Evolutionary conservation across 2,888 invertebrate species (phyloP).

Genomic region (Hypercompe scribonia): DNA sequence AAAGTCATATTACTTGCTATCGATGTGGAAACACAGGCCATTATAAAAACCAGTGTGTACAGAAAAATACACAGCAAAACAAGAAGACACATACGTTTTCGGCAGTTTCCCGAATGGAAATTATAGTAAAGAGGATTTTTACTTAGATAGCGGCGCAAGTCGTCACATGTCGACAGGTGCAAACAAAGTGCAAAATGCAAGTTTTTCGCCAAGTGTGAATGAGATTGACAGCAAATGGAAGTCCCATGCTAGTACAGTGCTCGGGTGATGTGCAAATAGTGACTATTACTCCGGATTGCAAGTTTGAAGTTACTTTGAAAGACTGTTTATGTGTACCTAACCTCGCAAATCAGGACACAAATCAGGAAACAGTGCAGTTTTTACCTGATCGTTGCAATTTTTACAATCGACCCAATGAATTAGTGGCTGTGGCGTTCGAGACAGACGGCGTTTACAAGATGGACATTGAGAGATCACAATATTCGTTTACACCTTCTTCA

Average conservation of each 20-base stretch:
- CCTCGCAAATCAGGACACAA: background rate
- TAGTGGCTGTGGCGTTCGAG: background rate
- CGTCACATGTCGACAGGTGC: background rate
- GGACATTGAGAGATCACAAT: too few species aligned
- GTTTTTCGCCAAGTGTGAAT: background rate
- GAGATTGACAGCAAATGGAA: background rate
- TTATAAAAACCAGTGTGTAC: too few species aligned
- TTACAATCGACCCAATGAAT: background rate
- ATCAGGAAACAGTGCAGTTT: background rate
- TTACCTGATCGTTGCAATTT: too few species aligned
- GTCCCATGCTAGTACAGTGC: background rate
- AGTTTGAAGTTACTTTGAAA: background rate
- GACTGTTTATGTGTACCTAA: background rate
- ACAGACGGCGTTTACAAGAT: constrained; percentile 9
- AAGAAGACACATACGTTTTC: too few species aligned
- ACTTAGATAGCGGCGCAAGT: background rate
- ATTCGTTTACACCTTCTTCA: too few species aligned
- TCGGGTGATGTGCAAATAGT: background rate
- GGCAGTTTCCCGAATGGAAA: constrained; percentile 1
- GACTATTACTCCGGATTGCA: too few species aligned
- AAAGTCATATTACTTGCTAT: too few species aligned
- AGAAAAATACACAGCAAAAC: too few species aligned
- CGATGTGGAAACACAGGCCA: too few species aligned
- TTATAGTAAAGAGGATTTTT: background rate
- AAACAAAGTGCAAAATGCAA: background rate